A percentile compares a stretch with the other conserved stretches of the same genome.
Evolutionary conservation across 2,113 vertebrate genomes (phyloP).

Genomic region (Melanostigma gelatinosum): DNA sequence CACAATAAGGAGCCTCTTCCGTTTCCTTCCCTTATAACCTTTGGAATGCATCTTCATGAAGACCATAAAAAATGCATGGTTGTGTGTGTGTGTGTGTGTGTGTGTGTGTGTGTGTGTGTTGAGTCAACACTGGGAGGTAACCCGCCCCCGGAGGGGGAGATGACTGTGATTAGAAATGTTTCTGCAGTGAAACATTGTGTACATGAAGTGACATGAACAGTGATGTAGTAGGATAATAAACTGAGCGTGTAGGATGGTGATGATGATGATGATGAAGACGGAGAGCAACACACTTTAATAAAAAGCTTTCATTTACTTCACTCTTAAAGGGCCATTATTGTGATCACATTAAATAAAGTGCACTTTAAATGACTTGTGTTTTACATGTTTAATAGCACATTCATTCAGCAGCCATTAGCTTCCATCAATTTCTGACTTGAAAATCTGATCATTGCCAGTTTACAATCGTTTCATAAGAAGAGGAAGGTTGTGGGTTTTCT

Average conservation of each 20-base stretch:
- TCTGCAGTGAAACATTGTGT: not conserved
- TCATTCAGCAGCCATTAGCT: no score
- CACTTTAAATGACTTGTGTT: not conserved
- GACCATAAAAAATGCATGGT: not conserved
- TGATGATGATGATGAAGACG: not conserved
- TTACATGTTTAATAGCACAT: not conserved
- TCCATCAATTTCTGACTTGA: not conserved
- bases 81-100: not conserved
- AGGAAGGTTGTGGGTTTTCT: not conserved
- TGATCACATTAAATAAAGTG: not conserved
- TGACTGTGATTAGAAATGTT: constrained; percentile 13
- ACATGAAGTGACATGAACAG: not conserved
- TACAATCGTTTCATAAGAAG: not conserved
- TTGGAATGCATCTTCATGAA: constrained; percentile 31
- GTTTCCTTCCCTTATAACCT: not conserved
- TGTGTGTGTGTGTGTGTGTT: constrained; percentile 12
- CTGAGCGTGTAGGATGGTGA: not conserved
- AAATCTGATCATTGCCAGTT: not conserved
- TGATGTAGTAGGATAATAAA: not conserved
- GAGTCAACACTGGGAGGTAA: constrained; percentile 16
- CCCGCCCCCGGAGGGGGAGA: not conserved
- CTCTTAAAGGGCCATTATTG: not conserved
- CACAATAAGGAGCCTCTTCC: not conserved
- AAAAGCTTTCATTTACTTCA: not conserved
- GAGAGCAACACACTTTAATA: not conserved